A percentile compares a stretch with the other conserved stretches of the same genome.
Conservation (phyloP, 2,797 vertebrate species). For the Oreochromis grahami region DNA sequence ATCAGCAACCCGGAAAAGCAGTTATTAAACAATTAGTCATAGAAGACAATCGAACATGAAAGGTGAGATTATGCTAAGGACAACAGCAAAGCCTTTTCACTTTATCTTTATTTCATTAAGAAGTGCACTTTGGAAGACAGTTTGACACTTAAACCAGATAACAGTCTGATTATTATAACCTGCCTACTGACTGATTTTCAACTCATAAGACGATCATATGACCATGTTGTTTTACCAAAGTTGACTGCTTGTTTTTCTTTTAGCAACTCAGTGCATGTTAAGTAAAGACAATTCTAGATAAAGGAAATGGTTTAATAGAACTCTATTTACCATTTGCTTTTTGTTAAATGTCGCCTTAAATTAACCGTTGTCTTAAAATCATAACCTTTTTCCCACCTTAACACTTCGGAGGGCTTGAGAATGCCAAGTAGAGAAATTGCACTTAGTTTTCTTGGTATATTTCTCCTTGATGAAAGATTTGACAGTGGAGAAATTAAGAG, state of each 20-base stretch:
- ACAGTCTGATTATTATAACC: constrained; percentile 11
- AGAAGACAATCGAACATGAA: neutral
- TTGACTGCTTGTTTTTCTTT: neutral
- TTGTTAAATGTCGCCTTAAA: rapidly evolving
- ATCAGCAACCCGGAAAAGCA: constrained; percentile 2
- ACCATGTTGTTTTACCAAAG: neutral
- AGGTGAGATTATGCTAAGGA: neutral
- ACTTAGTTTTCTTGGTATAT: neutral
- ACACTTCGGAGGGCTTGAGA: neutral
- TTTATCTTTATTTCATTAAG: neutral
- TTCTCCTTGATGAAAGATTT: neutral
- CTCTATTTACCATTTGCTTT: neutral
- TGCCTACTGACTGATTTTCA: neutral
- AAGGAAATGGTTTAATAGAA: neutral
- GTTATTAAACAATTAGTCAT: neutral
- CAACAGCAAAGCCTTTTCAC: neutral
- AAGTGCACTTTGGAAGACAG: neutral
- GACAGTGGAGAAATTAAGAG: neutral
- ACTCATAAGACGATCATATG: neutral
- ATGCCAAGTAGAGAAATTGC: neutral
- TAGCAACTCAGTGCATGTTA: rapidly evolving
- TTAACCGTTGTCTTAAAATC: neutral
- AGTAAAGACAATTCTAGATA: neutral
- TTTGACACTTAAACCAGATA: constrained; percentile 2
- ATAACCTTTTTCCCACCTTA: neutral